Conservation (phyloP, 2,113 vertebrate species). For the Microcebus griseorufus region DNA sequence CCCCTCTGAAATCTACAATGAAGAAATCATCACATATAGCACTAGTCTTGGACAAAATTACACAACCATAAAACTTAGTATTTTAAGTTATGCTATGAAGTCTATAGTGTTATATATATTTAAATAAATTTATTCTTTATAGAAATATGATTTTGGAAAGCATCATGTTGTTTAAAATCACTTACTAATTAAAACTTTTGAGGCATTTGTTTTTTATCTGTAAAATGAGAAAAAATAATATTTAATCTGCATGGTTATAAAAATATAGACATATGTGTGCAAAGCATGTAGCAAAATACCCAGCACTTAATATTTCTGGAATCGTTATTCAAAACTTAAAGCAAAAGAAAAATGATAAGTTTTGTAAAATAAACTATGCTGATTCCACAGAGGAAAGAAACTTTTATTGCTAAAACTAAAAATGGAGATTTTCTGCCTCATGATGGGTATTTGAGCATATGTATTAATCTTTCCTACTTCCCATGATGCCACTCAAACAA, state of each 20-base stretch:
- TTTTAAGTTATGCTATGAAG: background rate
- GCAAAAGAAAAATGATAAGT: background rate
- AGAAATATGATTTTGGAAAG: background rate
- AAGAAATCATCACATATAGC: background rate
- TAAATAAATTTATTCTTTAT: constrained; percentile 7
- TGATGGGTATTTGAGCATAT: constrained; percentile 35
- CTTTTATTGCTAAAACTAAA: background rate
- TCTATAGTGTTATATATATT: background rate
- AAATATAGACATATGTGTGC: background rate
- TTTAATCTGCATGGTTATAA: background rate
- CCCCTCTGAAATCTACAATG: background rate
- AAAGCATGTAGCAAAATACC: background rate
- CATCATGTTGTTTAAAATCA: background rate
- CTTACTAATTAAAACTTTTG: background rate
- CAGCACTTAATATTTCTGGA: constrained; percentile 23
- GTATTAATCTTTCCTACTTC: constrained; percentile 14
- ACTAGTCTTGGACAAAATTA: constrained; percentile 22
- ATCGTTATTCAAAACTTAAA: background rate
- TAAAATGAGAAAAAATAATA: background rate
- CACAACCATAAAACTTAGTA: constrained; percentile 3
- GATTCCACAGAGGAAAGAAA: background rate
- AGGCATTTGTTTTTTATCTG: background rate
- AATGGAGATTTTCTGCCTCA: background rate
- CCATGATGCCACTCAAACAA: constrained; percentile 25
- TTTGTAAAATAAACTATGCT: background rate